Evolutionary conservation across 2,113 vertebrate genomes (phyloP).

Genomic region (Nibea albiflora): DNA sequence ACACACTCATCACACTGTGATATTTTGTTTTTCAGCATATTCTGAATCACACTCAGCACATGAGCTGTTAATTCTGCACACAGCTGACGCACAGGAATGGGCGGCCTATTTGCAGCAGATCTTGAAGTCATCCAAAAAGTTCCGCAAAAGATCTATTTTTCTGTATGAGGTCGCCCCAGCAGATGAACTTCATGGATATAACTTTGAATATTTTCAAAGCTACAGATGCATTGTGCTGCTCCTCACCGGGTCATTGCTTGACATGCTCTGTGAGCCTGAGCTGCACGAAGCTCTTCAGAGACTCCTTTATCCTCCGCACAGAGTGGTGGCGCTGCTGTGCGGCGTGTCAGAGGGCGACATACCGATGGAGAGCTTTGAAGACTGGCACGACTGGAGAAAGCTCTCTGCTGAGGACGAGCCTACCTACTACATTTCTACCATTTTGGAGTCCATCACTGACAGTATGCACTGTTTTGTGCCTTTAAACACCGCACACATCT

Average conservation of each 20-base stretch:
- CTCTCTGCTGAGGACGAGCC: constrained; percentile 81
- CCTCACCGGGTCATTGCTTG: constrained; percentile 69
- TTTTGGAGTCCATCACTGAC: constrained; percentile 71
- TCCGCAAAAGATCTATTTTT: constrained; percentile 64
- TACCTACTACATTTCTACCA: constrained; percentile 74
- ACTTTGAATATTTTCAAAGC: constrained; percentile 62
- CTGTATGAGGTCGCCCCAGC: constrained; percentile 51
- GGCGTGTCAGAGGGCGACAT: constrained; percentile 71
- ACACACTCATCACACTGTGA: not conserved
- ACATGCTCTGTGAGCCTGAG: constrained; percentile 59
- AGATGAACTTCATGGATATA: constrained; percentile 51
- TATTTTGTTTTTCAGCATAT: constrained; percentile 52
- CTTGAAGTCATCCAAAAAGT: constrained; percentile 65
- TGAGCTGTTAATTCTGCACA: constrained; percentile 80
- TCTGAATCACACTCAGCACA: constrained; percentile 30
- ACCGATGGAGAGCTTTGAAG: constrained; percentile 47
- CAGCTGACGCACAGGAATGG: constrained; percentile 82
- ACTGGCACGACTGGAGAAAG: constrained; percentile 82
- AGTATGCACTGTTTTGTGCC: constrained; percentile 66
- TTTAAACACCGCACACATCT: not conserved
- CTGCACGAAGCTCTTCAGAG: constrained; percentile 57
- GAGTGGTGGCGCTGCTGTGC: constrained; percentile 81
- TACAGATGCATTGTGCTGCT: constrained; percentile 79
- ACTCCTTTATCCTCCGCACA: constrained; percentile 76
- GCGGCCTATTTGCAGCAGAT: constrained; percentile 79